Evolutionary conservation across 2,113 vertebrate species (phyloP).

Genomic region (Erinaceus europaeus): DNA sequence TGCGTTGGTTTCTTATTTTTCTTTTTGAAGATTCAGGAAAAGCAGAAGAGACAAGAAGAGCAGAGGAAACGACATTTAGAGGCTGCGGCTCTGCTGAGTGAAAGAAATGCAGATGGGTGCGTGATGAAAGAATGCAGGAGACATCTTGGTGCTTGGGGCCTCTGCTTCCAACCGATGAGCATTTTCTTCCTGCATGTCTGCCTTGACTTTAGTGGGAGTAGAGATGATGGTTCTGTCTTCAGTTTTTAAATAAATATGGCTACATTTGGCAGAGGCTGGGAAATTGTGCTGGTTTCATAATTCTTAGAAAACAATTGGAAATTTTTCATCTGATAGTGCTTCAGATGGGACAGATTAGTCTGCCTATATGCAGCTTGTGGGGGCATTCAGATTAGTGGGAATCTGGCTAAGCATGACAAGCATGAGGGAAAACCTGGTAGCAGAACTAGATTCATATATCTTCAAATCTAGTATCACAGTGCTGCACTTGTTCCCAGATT

Average conservation of each 20-base stretch:
- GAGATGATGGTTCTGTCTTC: not conserved
- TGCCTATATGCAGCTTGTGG: too few species aligned
- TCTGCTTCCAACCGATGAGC: not conserved
- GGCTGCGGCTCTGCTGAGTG: constrained; percentile 85
- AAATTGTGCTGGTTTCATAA: not conserved
- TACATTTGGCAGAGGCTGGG: not conserved
- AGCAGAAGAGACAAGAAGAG: constrained; percentile 89
- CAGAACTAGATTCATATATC: not conserved
- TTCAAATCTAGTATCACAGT: not conserved
- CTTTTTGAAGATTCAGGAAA: constrained; percentile 88
- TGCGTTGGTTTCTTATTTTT: constrained; percentile 49
- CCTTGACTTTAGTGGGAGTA: not conserved
- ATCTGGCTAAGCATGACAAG: not conserved
- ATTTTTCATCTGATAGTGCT: not conserved
- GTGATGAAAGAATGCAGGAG: constrained; percentile 4
- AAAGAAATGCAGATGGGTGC: constrained; percentile 94
- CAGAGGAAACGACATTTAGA: constrained; percentile 88
- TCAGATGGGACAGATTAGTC: not conserved
- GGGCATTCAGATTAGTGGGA: not conserved
- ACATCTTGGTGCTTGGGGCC: not conserved
- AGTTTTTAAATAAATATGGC: constrained; percentile 16
- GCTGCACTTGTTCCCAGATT: constrained; percentile 11
- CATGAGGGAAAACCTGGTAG: not conserved
- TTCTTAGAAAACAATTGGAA: constrained; percentile 17
- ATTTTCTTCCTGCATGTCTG: not conserved